These are phyloP conservation scores for Dioctria rufipes DNA, from an alignment of 2,888 invertebrate species.

Conservation along the genomic window DNA sequence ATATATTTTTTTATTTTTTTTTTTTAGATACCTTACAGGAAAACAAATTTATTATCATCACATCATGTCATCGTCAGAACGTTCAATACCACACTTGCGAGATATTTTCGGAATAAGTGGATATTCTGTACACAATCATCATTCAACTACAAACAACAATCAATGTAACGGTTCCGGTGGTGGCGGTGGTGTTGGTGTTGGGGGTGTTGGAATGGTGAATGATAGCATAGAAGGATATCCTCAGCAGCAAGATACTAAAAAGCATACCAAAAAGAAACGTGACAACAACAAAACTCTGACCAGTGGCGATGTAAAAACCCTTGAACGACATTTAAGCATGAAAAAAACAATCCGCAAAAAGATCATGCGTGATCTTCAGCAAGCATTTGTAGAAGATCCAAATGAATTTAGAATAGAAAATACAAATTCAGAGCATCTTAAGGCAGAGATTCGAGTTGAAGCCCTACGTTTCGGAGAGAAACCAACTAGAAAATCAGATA, in stretches of 20 bases:
- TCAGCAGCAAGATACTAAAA: slow-evolving; percentile 72
- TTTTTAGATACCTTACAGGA: too few relatives aligned
- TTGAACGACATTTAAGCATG: slow-evolving; percentile 88
- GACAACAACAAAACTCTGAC: slow-evolving; percentile 79
- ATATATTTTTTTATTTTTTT: too few relatives aligned
- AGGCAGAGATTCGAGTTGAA: slow-evolving; percentile 79
- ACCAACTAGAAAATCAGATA: slow-evolving; percentile 72
- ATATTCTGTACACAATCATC: slow-evolving; percentile 71
- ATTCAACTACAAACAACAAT: slow-evolving; percentile 53
- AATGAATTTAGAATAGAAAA: slow-evolving; percentile 81
- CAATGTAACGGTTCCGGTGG: slow-evolving; percentile 46
- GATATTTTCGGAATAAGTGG: slow-evolving; percentile 81
- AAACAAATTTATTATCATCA: too few relatives aligned
- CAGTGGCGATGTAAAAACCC: slow-evolving; percentile 80
- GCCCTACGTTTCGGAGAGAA: slow-evolving; percentile 77
- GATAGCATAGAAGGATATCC: slow-evolving; percentile 58
- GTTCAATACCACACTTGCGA: slow-evolving; percentile 83
- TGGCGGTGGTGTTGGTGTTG: slow-evolving; percentile 20
- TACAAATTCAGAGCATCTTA: slow-evolving; percentile 79
- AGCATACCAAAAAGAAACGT: slow-evolving; percentile 73
- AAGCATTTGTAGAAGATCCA: slow-evolving; percentile 81
- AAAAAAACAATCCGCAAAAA: slow-evolving; percentile 89
- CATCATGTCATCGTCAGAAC: slow-evolving; percentile 77
- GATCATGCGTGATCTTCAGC: slow-evolving; percentile 87
- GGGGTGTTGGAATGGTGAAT: not conserved